Evolutionary conservation across 2,888 invertebrate species (phyloP), one percentile per base, ranked within the genome.

Genomic region (Agonopterix arenella): DNA sequence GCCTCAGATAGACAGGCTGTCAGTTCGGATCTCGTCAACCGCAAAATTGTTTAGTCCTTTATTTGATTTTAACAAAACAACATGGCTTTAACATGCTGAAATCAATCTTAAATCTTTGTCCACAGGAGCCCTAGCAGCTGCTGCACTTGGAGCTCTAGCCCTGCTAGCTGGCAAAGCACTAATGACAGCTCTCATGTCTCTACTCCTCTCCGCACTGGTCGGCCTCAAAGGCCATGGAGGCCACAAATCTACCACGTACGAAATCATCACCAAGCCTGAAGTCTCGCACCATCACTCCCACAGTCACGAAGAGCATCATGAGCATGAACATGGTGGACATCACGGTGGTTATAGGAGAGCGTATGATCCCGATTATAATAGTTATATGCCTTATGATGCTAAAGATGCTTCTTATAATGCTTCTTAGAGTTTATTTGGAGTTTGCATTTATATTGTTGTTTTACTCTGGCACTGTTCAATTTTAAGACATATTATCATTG

Each of bases 81-180:
- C 7, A 28, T 28, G 7, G 28, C 4, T 18, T 4, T 18, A 4
- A 7, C 7, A 28, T 28, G 28, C 7, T 5, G 5, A 5, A 28
- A 28, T 28, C 5, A 28, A 28, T 28, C 1, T 28, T n/a, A 40
- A 40, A 42, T 49, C 11, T 43, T 47, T 11, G 9, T 66, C 43
- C 43, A 1, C 73, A 89, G 94, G 94, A 46, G 93, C 94, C 0
- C 64, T 95, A 2, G 91, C 93, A 53, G 94, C 95, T 0, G 83
- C 95, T 40, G 95, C 94, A 1, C 81, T 95, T 38, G 94, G 93
- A 8, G 94, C 93, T 0, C 70, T 96, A 37, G 95, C 95, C 0
- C 83, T 94, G 4, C 82, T 96, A 13, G 95, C 96, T 3, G 95
- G 95, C n/a, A 96, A 96, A 73, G 96, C 96, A 1, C 72, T 96